phyloP scores from a whole-genome alignment of 1,140 invertebrate genomes.

The Tetramorium alpestre region DNA sequence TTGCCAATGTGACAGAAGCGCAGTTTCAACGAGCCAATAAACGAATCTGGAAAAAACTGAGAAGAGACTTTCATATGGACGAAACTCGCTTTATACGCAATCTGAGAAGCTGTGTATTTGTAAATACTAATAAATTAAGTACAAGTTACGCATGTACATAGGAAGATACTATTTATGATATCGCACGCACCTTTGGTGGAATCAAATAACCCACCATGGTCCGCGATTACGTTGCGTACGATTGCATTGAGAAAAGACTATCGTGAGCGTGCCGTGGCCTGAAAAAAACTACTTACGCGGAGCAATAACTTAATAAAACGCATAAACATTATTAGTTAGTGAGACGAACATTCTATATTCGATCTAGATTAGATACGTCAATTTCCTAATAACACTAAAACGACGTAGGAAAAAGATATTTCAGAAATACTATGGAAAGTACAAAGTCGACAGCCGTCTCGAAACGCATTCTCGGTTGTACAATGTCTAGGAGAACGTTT shows the following conservation, averaged over 20 bases:
- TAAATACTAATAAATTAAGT: conserved; percentile 76
- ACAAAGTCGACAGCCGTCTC: conserved; percentile 70
- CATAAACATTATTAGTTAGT: conserved; percentile 12
- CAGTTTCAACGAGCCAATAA: background rate
- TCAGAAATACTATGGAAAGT: conserved; percentile 72
- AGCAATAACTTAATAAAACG: conserved; percentile 66
- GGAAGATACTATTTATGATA: conserved; percentile 58
- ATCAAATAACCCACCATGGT: background rate
- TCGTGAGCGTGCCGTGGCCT: conserved; percentile 38
- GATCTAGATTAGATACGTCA: conserved; percentile 47
- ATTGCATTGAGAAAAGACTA: background rate
- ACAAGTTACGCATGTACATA: conserved; percentile 65
- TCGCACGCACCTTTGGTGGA: conserved; percentile 11
- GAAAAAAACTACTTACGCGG: conserved; percentile 39
- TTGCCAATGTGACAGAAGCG: background rate
- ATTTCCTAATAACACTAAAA: conserved; percentile 27
- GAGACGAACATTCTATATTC: conserved; percentile 45
- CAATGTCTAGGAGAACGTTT: conserved; percentile 6
- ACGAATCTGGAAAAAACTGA: background rate
- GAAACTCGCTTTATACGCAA: conserved; percentile 10
- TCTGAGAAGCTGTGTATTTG: conserved; percentile 64
- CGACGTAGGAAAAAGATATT: conserved; percentile 32
- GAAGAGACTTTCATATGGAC: background rate
- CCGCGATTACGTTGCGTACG: background rate
- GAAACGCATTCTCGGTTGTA: conserved; percentile 51